Base-by-base conservation (phyloP, 2,888 invertebrate genomes). In the Stratiomys singularior region DNA sequence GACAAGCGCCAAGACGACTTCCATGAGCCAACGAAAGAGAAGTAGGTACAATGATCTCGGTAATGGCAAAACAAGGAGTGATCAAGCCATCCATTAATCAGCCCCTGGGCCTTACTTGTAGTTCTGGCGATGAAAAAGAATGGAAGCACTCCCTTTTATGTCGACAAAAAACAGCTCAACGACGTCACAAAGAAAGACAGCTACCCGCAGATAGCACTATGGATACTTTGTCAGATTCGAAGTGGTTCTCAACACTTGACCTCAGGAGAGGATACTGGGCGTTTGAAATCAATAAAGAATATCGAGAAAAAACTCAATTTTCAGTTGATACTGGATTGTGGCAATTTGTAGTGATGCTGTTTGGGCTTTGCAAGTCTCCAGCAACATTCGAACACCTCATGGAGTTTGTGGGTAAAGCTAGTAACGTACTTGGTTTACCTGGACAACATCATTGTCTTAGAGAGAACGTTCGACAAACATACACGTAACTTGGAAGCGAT, bases 341-440 rank as follows among this genome's bases (percentile, higher is more conserved):
- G 77, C 81, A 83, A 25, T 82, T 83, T 67, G 80, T 78, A 0
- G 81, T 82, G 0, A 82, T 82, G 82, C 82, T 81, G 1, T 81
- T 81, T 78, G 80, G 79, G 27, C 71, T 80, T 1, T 80, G 78
- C 30, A 81, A 79, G n/a, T 79, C 77, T n/a, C 77, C 80, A 7
- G 80, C 81, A 0, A 81, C 81, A 1, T 81, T 81, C 76, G 80
- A 82, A 66, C 67, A 80, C 1, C 52, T 82, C 7, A 81, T 81
- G 81, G 79, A 80, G 44, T 37, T 5, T 9, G 37, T 37, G 37
- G 37, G 5, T 37, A 5, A 3, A 37, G 5, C 37, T 37, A 9
- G 37, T 5, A 58, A 81, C 69, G 0, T 81, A 78, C n/a, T 44
- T 81, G 18, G 78, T 82, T 0, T 81, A 81, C 67, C 60, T 81